Base-by-base conservation (phyloP, 1,140 invertebrate genomes). In the Ostrea edulis region DNA sequence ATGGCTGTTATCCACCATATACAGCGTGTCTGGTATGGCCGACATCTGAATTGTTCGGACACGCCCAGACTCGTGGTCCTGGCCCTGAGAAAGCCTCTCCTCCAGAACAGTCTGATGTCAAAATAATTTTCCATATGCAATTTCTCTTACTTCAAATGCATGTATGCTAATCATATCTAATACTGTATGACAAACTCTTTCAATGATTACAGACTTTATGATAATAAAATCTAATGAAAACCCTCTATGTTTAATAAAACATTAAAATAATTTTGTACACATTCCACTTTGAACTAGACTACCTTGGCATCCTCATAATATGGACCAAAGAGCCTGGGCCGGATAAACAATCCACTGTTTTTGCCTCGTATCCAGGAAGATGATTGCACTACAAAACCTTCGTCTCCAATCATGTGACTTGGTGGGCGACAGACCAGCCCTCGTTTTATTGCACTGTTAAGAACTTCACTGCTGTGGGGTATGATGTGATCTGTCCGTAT, bases 261-360 rank as follows among this genome's bases (percentile, higher is more conserved):
- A 62, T 62, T 62, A 12, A 58, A 17, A 58, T 58, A 7, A 62
- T n/a, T 62, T 62, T 17, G 5, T 20, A 20, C n/a, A 20, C n/a
- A 62, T 62, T 62, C 17, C 0, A 62, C 5, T 62, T 17, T 62
- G 55, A 62, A n/a, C 55, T 62, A 20, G 14, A 62, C 8, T 77
- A 97, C 97, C 96, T 98, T 98, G 1, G 98, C 97, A 96, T 99
- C 98, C 93, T 99, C 98, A 91, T 98, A 97, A 94, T 98, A 98
- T 20, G 98, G 98, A 96, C 97, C 97, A 95, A 98, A 99, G 53
- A 98, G 96, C 35, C 98, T 96, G 77, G 98, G 98, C 91, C 97
- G 96, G 0, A 98, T 96, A 95, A 97, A 98, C 51, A 98, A 95
- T 71, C 97, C 97, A 93, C 97, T 97, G 92, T 97, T 97, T 17